Evolutionary conservation across 2,888 invertebrate genomes (phyloP).

Genomic region (Cheilosia scutellata): DNA sequence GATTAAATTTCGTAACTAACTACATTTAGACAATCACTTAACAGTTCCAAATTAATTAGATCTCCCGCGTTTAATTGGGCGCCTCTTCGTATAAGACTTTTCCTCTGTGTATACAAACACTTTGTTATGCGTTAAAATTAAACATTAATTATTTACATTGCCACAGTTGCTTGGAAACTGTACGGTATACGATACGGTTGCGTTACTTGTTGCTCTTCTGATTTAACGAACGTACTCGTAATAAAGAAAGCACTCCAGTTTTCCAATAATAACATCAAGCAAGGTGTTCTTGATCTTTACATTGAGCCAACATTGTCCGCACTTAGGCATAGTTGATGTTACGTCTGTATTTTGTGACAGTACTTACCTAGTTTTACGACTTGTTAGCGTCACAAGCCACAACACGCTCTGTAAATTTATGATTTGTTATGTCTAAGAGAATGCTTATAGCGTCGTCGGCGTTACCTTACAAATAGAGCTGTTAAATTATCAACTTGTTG

Average conservation of each 20-base stretch:
- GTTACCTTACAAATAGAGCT: constrained; percentile 17
- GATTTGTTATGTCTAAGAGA: constrained; percentile 37
- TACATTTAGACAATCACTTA: constrained; percentile 35
- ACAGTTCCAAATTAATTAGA: constrained; percentile 50
- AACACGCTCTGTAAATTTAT: constrained; percentile 16
- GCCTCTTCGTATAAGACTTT: constrained; percentile 7
- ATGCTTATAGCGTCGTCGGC: constrained; percentile 11
- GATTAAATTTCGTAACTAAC: constrained; percentile 53
- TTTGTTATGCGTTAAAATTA: constrained; percentile 40
- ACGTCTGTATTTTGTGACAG: constrained; percentile 7
- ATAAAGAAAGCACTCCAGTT: neutral
- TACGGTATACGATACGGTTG: neutral
- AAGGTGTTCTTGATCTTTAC: constrained; percentile 2
- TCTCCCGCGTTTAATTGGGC: constrained; percentile 21
- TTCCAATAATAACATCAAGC: neutral
- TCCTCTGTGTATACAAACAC: constrained; percentile 20
- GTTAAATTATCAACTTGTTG: constrained; percentile 61
- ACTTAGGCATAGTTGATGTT: neutral
- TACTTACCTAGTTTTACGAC: constrained; percentile 13
- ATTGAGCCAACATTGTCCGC: constrained; percentile 4
- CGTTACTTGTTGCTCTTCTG: constrained; percentile 25
- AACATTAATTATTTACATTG: constrained; percentile 54
- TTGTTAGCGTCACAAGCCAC: neutral
- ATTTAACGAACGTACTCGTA: neutral
- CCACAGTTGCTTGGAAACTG: neutral